Conservation (phyloP, 2,888 invertebrate genomes). For the Machimus atricapillus region DNA sequence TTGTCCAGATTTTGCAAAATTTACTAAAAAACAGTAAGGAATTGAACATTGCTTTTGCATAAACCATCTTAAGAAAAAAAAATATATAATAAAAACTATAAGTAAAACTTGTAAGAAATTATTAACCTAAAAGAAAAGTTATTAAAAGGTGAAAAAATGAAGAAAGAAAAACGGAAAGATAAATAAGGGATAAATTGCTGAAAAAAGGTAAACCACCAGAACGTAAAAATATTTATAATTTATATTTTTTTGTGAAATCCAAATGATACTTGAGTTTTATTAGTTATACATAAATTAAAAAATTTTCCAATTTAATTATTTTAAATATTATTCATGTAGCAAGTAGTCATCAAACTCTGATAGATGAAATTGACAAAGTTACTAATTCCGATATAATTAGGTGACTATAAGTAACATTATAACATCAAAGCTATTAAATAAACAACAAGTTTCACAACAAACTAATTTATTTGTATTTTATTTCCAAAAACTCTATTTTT, state of each 20-base stretch:
- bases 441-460: not conserved
- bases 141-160: not conserved
- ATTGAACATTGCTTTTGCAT: not conserved
- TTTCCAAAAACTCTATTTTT: not conserved
- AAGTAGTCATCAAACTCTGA: not conserved
- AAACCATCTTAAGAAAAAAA: not conserved
- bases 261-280: not conserved
- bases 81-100: not conserved
- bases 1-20: not conserved
- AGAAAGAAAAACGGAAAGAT: not conserved
- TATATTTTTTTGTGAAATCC: not conserved
- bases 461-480: not conserved
- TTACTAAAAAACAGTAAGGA: not conserved
- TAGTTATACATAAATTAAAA: not conserved
- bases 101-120: not conserved
- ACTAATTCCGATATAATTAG: not conserved
- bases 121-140: not conserved
- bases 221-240: not conserved
- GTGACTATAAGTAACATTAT: not conserved
- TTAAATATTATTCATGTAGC: not conserved
- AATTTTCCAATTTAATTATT: not conserved
- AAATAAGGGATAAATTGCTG: not conserved
- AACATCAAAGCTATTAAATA: not conserved
- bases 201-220: not conserved
- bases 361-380: not conserved